These are phyloP conservation scores for Heliconius hermathena DNA, from an alignment of 1,140 invertebrate species.

Conservation along the genomic window DNA sequence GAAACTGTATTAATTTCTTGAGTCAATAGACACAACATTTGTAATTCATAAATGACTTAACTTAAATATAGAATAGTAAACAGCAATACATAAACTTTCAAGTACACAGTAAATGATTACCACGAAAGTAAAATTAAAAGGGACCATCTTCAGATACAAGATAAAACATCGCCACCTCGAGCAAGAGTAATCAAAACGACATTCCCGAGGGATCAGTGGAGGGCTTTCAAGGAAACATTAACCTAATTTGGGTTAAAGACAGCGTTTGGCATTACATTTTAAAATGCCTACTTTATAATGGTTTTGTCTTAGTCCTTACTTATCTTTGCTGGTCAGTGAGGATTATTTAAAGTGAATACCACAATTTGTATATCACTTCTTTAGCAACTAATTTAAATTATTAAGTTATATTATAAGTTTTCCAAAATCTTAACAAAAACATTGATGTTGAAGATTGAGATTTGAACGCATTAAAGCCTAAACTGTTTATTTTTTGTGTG, in stretches of 20 bases:
- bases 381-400: background rate
- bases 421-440: too few relatives aligned
- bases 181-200: conserved; percentile 27
- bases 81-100: background rate
- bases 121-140: conserved; percentile 8
- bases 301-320: background rate
- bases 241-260: conserved; percentile 44
- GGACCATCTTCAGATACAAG: conserved; percentile 17
- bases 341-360: background rate
- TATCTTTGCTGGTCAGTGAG: background rate
- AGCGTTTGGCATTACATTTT: conserved; percentile 23
- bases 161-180: conserved; percentile 26
- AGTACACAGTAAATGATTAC: background rate
- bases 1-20: too few relatives aligned
- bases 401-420: too few relatives aligned
- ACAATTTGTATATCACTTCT: background rate
- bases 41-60: background rate
- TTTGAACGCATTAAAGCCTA: too few relatives aligned
- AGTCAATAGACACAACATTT: too few relatives aligned
- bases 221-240: conserved; percentile 43
- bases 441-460: too few relatives aligned
- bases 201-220: conserved; percentile 33
- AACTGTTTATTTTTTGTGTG: too few relatives aligned
- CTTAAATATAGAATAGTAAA: background rate
- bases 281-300: conserved; percentile 17